Evolutionary conservation across 2,888 invertebrate genomes (phyloP).

Genomic region (Eustalomyia histrio): DNA sequence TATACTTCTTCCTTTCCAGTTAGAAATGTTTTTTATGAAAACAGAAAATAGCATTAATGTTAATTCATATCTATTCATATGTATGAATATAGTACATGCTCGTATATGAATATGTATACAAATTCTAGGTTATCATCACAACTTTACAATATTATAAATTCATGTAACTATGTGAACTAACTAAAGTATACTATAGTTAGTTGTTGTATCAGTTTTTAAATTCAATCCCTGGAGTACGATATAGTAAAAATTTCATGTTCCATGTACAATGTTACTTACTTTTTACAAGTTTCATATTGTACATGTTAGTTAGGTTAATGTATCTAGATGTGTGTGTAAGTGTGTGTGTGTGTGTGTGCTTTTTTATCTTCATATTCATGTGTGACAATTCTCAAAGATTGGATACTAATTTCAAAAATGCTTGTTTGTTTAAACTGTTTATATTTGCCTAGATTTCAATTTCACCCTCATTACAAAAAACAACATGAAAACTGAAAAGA

Average conservation of each 20-base stretch:
- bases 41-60: not conserved
- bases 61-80: not conserved
- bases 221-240: slow-evolving; percentile 33
- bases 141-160: slow-evolving; percentile 25
- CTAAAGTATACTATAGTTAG: slow-evolving; percentile 15
- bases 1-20: slow-evolving; percentile 1
- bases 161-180: slow-evolving; percentile 6
- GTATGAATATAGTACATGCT: not conserved
- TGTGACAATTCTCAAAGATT: slow-evolving; percentile 64
- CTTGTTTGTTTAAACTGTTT: slow-evolving; percentile 68
- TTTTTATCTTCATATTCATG: slow-evolving; percentile 53
- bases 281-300: slow-evolving; percentile 5
- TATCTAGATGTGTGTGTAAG: not conserved
- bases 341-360: slow-evolving; percentile 2
- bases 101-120: slow-evolving; percentile 2
- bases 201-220: slow-evolving; percentile 10
- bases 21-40: not conserved
- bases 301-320: not conserved
- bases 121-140: slow-evolving; percentile 65
- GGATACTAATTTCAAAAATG: slow-evolving; percentile 64
- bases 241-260: slow-evolving; percentile 18
- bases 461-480: slow-evolving; percentile 69
- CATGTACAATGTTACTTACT: slow-evolving; percentile 30
- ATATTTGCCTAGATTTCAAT: slow-evolving; percentile 73
- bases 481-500: too few species aligned